Evolutionary conservation across 2,797 vertebrate species (phyloP), one percentile per base, ranked within the genome.

Genomic region (Sebastes goodei): DNA sequence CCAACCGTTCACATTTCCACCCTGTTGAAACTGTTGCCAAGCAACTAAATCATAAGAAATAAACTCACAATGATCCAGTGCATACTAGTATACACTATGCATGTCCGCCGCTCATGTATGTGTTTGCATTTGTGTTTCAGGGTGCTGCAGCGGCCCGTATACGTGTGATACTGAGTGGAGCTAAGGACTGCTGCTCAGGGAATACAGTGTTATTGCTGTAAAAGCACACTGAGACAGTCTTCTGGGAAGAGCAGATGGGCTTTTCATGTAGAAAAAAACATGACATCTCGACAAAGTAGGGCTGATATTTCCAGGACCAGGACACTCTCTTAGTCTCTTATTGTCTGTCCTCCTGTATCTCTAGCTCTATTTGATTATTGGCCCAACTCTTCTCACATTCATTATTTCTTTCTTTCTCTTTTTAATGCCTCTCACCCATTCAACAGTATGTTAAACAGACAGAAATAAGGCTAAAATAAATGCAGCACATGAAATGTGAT

Each of bases 201-300:
- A 93, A 90, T 90, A 86, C 78, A 84, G 86, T 91, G 92, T 92
- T 94, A 78, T 91, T 88, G 91, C 89, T 93, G 86, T 83, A 83
- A 91, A 87, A 78, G 80, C 89, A 86, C 88, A 88, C 52, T 79
- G 91, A 90, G 86, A 92, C 81, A 74, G 82, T 93, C 93, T 92
- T 88, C 85, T 90, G 93, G 92, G 95, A 94, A 12, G 76, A 91
- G 79, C 93, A 92, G 94, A 96, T 95, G 95, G 94, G 86, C 88
- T 95, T 96, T 96, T 95, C 93, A 89, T 95, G 95, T 95, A 80
- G 81, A 94, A 93, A 90, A 94, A 90, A 91, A 89, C 80, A 90
- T 89, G 91, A 93, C 89, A 92, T 90, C 86, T 84, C 86, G 33
- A 88, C 92, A 89, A 90, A 92, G 87, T 86, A 77, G 79, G 83